Evolutionary conservation across 37 sponge, comb jelly and placozoan genomes (phyloP), one percentile per base, ranked within the genome.

Genomic region (Cladorhizidae sp.): DNA sequence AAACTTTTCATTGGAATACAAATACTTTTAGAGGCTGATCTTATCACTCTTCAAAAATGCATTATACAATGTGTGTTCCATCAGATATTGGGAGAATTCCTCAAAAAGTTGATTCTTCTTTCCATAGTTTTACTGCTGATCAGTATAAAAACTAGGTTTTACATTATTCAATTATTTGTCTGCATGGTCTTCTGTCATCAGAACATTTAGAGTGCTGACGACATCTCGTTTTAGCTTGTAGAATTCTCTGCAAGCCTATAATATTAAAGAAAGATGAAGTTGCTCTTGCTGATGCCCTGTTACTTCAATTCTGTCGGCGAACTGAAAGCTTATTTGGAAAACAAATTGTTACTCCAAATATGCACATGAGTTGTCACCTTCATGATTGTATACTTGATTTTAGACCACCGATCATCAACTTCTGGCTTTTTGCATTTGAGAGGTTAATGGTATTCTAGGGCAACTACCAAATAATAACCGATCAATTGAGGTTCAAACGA

Each of bases 121-220:
- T 67, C 52, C 67, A 69, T 18, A 8, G 38, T 20, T 80, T 87
- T 58, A 87, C 88, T 43, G 82, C 88, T 32, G 88, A 87, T 40
- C 88, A 87, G 78, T 87, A 28, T 28, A 87, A 80, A 41, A 80
- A 87, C 65, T 87, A 82, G 88, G 45, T 65, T 40, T 50, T 75
- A 8, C 62, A 83, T 39, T 88, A 59, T 67, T 83, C 84, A 32
- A 36, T 88, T 18, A 36, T 69, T 37, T 40, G 57, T 31, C 28
- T 88, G 6, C 23, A 45, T 35, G 83, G 40, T n/a, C 40, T 82
- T 73, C 64, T 88, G 18, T 35, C 77, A 35, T 35, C 25, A 36
- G 74, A 72, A 49, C 84, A 88, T 37, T 52, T 83, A 17, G 75
- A 78, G 41, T 83, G 79, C 49, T 89, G 89, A 84, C 33, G 70